Base-by-base conservation (phyloP, 2,113 vertebrate genomes). In the pig (Sus scrofa) region DNA sequence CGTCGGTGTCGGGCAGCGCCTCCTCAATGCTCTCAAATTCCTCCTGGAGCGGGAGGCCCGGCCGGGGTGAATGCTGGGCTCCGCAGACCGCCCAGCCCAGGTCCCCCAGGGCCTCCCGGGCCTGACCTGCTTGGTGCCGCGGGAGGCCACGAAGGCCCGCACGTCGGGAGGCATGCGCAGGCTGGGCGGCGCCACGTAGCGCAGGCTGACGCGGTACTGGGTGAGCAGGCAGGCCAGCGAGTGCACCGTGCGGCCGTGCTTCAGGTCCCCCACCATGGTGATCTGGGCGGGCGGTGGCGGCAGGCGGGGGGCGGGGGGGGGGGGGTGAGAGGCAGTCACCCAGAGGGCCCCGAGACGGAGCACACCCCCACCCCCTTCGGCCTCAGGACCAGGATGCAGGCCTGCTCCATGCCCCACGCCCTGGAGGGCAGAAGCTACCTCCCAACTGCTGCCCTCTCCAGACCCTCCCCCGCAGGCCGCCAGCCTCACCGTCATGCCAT, bases 251-350 rank as follows among this genome's bases (percentile, higher is more conserved):
- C 99, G 99, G 5, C 99, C 99, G 0, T 99, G 99, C 95, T 99
- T 99, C 98, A 99, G 98, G 97, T 99, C 99, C 0, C 99, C 99
- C 2, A 99, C 99, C 99, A 99, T 99, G 0, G 99, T 99, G 97
- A 99, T 99, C 99, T 99, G 95, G 10, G 58, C 44, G 11, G 62
- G n/a, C n/a, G n/a, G n/a, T n/a, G n/a, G n/a, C n/a, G n/a, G n/a
- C 24, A 94, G 11, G 54, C 65, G 30, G 52, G n/a, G 11, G 56
- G 39, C n/a, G n/a, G n/a, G n/a, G n/a, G n/a, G n/a, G n/a, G n/a
- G n/a, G n/a, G n/a, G n/a, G n/a, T n/a, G n/a, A n/a, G n/a, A n/a
- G 2, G 20, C 24, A 1, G 8, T 91, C 62, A 94, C 27, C 71
- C 37, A 7, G 63, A 0, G 0, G 16, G 37, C 2, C 32, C 13